Base-by-base conservation (phyloP, 2,113 vertebrate genomes). In the Siniperca chuatsi region DNA sequence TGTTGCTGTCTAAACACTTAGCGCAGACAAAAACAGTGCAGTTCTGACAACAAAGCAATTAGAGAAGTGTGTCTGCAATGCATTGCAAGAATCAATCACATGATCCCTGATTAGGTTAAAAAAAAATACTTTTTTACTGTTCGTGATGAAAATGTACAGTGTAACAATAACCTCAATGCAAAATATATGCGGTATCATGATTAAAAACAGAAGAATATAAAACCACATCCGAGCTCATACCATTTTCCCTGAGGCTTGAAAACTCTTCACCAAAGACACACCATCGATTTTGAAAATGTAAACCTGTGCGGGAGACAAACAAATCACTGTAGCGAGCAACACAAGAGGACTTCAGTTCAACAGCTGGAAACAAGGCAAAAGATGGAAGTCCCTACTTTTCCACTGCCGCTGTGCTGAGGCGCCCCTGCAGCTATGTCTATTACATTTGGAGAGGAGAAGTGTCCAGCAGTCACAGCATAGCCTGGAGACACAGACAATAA, bases 201-300 rank as follows among this genome's bases (percentile, higher is more conserved):
- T 83, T 71, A 1, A 55, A 79, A 83, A 68, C 50, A 84, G 78
- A 57, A 69, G 20, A 70, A 78, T 18, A 58, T 16, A 18, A 42
- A 60, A 71, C 65, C 70, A 58, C 70, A 83, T 91, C 55, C 6
- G 3, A 65, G 75, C 46, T 93, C 96, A 91, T 92, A 99, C 98
- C 97, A 97, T 99, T 97, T 97, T 99, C 91, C 98, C 98, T 77
- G 98, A 97, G 90, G 97, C 96, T 92, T 99, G 96, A 94, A 99
- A 99, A 92, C 96, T 97, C 96, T 96, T 98, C 93, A 97, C 95
- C 87, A 99, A 94, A 89, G 97, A 97, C 73, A 75, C 88, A 66
- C 95, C 97, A 66, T 99, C 98, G 3, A 97, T 96, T 96, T 96
- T 97, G 91, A 99, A 99, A 94, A 99, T 96, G 92, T 99, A 99